A percentile compares a stretch with the other conserved stretches of the same genome.
phyloP scores from a whole-genome alignment of 2,797 vertebrate species.

The Brotula barbata region DNA sequence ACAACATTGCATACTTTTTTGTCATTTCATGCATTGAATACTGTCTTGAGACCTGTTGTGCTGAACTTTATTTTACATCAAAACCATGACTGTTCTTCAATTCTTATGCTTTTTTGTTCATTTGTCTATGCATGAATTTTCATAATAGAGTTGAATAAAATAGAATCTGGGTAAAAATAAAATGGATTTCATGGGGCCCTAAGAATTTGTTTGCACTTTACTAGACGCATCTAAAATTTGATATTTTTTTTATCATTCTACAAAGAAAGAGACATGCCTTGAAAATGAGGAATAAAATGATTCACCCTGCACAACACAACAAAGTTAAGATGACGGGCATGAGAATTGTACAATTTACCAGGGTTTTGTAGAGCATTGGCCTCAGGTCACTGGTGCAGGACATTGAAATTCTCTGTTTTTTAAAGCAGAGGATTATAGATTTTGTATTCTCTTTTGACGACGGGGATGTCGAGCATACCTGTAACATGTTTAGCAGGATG shows the following conservation, averaged over 20 bases:
- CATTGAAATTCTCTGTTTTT: slow-evolving; percentile 25
- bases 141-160: no score
- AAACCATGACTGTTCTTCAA: no score
- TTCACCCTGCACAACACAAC: slow-evolving; percentile 1
- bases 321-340: not conserved
- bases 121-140: no score
- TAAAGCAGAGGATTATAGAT: slow-evolving; percentile 5
- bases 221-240: no score
- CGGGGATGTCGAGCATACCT: slow-evolving; percentile 19
- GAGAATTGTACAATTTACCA: slow-evolving; percentile 8
- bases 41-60: no score
- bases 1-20: no score
- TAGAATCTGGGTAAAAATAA: no score
- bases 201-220: no score
- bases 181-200: no score
- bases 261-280: not conserved
- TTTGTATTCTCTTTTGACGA: slow-evolving; percentile 19
- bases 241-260: slow-evolving; percentile 26
- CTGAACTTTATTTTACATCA: no score
- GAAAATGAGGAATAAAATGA: slow-evolving; percentile 21
- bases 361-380: slow-evolving; percentile 29
- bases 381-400: slow-evolving; percentile 16
- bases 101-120: no score
- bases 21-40: no score
- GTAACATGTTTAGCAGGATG: slow-evolving; percentile 22